Evolutionary conservation across 2,888 invertebrate species (phyloP).

Genomic region (Dioctria linearis): DNA sequence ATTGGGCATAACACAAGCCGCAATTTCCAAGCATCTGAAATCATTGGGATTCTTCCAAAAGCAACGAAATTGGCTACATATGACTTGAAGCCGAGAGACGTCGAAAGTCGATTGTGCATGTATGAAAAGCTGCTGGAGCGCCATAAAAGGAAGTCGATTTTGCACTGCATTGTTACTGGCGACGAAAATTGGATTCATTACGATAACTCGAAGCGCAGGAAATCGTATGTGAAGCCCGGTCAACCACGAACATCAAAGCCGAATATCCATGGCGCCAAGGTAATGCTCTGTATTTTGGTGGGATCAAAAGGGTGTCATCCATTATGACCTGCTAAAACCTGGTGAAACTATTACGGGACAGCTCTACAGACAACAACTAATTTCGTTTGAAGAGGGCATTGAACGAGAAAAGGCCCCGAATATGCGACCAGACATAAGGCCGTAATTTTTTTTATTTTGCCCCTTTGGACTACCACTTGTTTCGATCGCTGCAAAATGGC

Average conservation of each 20-base stretch:
- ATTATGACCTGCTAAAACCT: conserved; percentile 53
- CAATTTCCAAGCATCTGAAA: conserved; percentile 46
- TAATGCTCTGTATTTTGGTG: conserved; percentile 54
- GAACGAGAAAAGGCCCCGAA: no score
- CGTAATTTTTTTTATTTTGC: conserved; percentile 11
- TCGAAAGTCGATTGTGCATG: conserved; percentile 55
- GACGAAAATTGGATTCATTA: conserved; percentile 18
- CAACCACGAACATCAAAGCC: conserved; percentile 49
- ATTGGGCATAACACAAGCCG: conserved; percentile 43
- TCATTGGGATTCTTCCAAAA: conserved; percentile 49
- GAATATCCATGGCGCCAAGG: conserved; percentile 54
- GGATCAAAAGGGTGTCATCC: conserved; percentile 36
- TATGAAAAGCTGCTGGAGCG: conserved; percentile 47
- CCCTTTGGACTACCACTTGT: conserved; percentile 34
- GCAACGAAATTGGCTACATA: conserved; percentile 56
- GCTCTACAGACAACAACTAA: conserved; percentile 2
- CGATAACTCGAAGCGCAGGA: conserved; percentile 51
- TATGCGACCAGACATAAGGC: conserved; percentile 19
- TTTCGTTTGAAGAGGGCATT: conserved; percentile 27
- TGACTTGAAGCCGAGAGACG: conserved; percentile 57
- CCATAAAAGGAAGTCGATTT: conserved; percentile 26
- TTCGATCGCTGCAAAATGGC: conserved; percentile 45
- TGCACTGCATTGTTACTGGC: conserved; percentile 14
- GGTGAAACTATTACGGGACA: conserved; percentile 44
- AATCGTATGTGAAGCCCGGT: conserved; percentile 48